Evolutionary conservation across 2,113 vertebrate species (phyloP), one percentile per base, ranked within the genome.

Genomic region (Gallinago media): DNA sequence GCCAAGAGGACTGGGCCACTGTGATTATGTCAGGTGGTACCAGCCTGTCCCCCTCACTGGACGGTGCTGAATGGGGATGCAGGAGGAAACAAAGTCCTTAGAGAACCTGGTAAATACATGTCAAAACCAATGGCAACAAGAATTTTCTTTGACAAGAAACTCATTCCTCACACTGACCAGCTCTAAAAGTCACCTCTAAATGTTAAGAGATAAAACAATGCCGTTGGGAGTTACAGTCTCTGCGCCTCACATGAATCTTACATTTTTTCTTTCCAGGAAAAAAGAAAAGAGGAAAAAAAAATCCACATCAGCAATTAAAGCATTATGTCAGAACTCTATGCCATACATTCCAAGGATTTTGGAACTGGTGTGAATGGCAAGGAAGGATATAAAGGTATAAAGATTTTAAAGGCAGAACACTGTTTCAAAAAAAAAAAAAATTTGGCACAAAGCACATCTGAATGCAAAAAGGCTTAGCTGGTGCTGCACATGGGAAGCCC

Each of bases 111-210:
- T 0, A 84, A 70, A 46, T 32, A 31, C 15, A 26, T 9, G 22
- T 63, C 58, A 78, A 76, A 88, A 88, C 16, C 11, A 13, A 75
- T 12, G 32, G 47, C 38, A 82, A 59, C 0, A 2, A 89, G 87
- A 65, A 85, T 73, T 85, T 93, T 76, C 72, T 88, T 49, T 42
- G 62, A 82, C 0, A 11, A 90, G 78, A 85, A 95, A 93, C 46
- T 72, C 52, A 66, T 40, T 82, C 85, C 10, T 79, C 15, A 14
- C 40, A 46, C 40, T 70, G 66, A 61, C 44, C 74, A 83, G 49
- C 52, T 95, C 74, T 89, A 68, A 72, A 94, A 91, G 82, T 46
- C 88, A 93, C 75, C 72, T 89, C 52, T 89, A 93, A 85, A 72
- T 52, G 70, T n/a, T 75, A 86, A 78, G 79, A 84, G 66, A 87